phyloP scores from a whole-genome alignment of 2,888 invertebrate genomes.

The Matsumyia berberina region DNA sequence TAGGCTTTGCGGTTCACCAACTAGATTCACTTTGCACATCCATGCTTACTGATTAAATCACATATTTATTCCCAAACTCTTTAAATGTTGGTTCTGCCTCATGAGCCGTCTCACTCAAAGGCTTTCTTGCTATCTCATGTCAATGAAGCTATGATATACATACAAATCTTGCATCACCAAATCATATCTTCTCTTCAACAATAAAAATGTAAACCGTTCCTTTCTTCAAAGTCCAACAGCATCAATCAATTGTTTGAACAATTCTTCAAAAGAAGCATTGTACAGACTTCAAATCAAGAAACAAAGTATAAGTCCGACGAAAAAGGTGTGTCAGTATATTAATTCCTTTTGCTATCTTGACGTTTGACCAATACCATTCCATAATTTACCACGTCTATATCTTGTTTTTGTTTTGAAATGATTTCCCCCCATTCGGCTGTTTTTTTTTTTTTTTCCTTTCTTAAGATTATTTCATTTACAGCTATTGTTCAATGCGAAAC shows the following conservation, averaged over 20 bases:
- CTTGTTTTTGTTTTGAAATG: conserved; percentile 23
- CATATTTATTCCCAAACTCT: too few species aligned
- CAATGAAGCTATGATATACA: too few species aligned
- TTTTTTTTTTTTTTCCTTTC: neutral
- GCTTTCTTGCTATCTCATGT: too few species aligned
- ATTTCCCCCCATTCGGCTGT: conserved; percentile 11
- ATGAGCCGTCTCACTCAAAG: too few species aligned
- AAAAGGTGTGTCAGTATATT: neutral
- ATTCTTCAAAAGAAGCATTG: neutral
- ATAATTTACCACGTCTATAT: conserved; percentile 7
- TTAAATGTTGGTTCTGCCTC: too few species aligned
- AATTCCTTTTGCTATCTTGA: conserved; percentile 5
- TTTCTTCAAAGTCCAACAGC: conserved; percentile 1
- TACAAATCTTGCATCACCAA: too few species aligned
- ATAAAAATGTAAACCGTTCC: neutral
- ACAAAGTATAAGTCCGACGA: too few species aligned
- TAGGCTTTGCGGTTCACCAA: too few species aligned
- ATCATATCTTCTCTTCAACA: too few species aligned
- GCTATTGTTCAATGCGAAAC: conserved; percentile 59
- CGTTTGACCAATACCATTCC: conserved; percentile 16
- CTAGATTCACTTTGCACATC: too few species aligned
- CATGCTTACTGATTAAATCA: too few species aligned
- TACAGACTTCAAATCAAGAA: neutral
- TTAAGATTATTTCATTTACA: conserved; percentile 54
- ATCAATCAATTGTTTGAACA: conserved; percentile 12